Base-by-base conservation (phyloP, 2,113 vertebrate species). In the Catharus bicknelli region DNA sequence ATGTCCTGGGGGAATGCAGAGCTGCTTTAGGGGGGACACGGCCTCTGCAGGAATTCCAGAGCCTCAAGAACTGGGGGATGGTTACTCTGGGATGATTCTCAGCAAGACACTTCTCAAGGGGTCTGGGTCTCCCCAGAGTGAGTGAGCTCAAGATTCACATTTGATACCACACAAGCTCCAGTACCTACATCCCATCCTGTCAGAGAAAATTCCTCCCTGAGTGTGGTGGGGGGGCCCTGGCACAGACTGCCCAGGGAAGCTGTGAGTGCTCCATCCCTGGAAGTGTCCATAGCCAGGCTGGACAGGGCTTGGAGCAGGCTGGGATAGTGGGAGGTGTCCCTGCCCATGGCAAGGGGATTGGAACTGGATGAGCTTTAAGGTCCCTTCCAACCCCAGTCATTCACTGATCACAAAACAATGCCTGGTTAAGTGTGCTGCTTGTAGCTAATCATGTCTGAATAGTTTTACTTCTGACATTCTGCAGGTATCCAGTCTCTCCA, bases 1-100 rank as follows among this genome's bases (percentile, higher is more conserved):
- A 99, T 99, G 83, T 99, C 99, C 99, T 99, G 94, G 16, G 54
- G 62, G 79, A 85, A 94, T 0, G 0, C 4, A 85, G 8, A 61
- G 2, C 13, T 10, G n/a, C 47, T 30, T 83, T 10, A 91, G 79
- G 45, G 48, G 4, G 55, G 16, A 2, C 30, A 58, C 8, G 4
- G 83, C 9, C 2, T 19, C 16, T 62, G 21, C 47, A 51, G 26
- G 21, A 27, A 19, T 1, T 20, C 1, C 6, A 36, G 9, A 32
- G 16, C 55, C 17, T 3, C 3, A 3, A 34, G 30, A 48, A 12
- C 10, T 5, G 13, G 14, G 42, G 62, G 12, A 16, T 5, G 16
- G 29, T 8, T 19, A 11, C 8, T 48, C 7, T 1, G 13, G 29
- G 21, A 0, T 2, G 2, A 11, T 4, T 45, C 38, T 18, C 42